Evolutionary conservation across 1,140 invertebrate genomes (phyloP).

Genomic region (Aphelinus certus): DNA sequence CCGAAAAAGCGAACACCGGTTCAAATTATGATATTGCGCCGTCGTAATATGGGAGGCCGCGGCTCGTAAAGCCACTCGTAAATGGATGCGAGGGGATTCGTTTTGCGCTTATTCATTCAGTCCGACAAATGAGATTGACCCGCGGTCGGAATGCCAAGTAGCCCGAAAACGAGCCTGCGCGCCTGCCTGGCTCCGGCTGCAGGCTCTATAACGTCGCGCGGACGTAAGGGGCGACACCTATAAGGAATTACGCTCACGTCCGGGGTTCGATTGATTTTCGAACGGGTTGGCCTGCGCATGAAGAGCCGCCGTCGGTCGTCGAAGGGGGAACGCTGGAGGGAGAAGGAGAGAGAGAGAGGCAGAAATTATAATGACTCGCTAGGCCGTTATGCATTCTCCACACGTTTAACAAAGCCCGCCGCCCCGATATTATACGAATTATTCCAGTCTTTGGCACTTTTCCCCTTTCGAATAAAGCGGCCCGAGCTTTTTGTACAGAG

Average conservation of each 20-base stretch:
- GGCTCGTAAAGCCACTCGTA: slow-evolving; percentile 1
- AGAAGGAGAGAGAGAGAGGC: background rate
- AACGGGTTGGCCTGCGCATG: slow-evolving; percentile 44
- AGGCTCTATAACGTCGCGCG: slow-evolving; percentile 1
- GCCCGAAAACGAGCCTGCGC: slow-evolving; percentile 1
- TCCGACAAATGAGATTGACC: slow-evolving; percentile 33
- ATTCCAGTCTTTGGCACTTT: too few relatives aligned
- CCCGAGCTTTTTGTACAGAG: background rate
- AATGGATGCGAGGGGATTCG: background rate
- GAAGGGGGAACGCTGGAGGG: slow-evolving; percentile 14
- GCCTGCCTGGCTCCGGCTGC: background rate
- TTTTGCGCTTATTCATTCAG: slow-evolving; percentile 28
- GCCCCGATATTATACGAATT: slow-evolving; percentile 18
- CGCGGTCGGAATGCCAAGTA: slow-evolving; percentile 32
- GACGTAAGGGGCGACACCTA: slow-evolving; percentile 20
- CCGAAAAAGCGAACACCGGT: too few relatives aligned
- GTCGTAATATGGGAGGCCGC: background rate
- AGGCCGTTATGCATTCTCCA: slow-evolving; percentile 37
- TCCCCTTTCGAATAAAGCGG: too few relatives aligned
- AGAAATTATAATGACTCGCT: too few relatives aligned
- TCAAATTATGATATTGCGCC: too few relatives aligned
- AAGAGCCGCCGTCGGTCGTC: background rate
- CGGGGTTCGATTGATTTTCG: slow-evolving; percentile 48
- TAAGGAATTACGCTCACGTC: slow-evolving; percentile 44
- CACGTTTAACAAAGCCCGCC: slow-evolving; percentile 40